Evolutionary conservation across 1,140 invertebrate species (phyloP), one percentile per base, ranked within the genome.

Genomic region (Leptinotarsa lineolata): DNA sequence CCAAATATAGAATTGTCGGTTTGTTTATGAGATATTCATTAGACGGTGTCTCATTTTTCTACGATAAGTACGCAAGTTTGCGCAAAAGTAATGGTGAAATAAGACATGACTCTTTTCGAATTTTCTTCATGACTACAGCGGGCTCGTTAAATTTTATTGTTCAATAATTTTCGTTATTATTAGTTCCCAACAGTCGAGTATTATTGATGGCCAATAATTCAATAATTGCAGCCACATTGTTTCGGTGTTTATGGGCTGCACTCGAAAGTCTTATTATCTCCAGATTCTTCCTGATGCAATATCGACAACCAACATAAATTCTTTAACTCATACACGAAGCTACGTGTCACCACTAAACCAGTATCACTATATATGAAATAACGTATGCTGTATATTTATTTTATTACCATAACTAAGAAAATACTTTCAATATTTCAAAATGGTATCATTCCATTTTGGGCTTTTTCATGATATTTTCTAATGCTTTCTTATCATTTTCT

Each of bases 21-120:
- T 76, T 73, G 73, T 76, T 76, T 76, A 76, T 76, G 72, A 70
- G 72, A 73, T 76, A 73, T 76, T 76, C 72, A 73, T 73, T 76
- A 67, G 68, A 66, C 73, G 73, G 69, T 76, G 68, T 45, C 18
- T 69, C 59, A 48, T 64, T 65, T 65, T 65, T 65, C 48, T 39
- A 21, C 63, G 39, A 65, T 65, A 65, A 65, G n/a, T 65, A 65
- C 12, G 0, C 8, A 39, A 21, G 63, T 65, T 65, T 65, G 63
- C 63, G 63, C 63, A 65, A 65, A 39, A 54, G 15, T 54, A 18
- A 54, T 54, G 48, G n/a, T 54, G 48, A 54, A 54, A 30, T 39
- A 65, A 39, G 11, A 63, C 61, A 22, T 30, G 63, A 22, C 22
- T 21, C 39, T 30, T 65, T 39, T 22, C 15, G 24, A 39, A 18